Evolutionary conservation across 2,797 vertebrate species (phyloP).

Genomic region (Gila robusta): DNA sequence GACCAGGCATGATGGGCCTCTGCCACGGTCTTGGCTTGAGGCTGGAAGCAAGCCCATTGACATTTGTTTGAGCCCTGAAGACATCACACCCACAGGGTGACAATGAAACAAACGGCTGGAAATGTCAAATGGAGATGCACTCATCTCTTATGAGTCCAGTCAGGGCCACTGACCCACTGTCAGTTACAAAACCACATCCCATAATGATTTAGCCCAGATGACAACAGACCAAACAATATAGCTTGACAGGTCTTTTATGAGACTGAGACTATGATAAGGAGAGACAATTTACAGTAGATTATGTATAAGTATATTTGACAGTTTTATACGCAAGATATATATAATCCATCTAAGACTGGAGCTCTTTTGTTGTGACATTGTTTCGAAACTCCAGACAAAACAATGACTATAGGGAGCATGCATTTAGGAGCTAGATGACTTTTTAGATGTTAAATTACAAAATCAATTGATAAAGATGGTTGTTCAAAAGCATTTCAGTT

Average conservation of each 20-base stretch:
- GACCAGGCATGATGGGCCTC: conserved; percentile 5
- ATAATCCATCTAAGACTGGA: neutral
- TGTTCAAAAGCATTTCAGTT: neutral
- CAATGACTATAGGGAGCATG: neutral
- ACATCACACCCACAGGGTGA: conserved; percentile 49
- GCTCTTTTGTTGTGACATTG: neutral
- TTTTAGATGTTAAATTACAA: neutral
- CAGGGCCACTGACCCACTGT: conserved; percentile 3
- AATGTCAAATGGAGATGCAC: conserved; percentile 56
- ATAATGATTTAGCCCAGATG: conserved; percentile 33
- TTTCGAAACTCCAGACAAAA: neutral
- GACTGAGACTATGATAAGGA: neutral
- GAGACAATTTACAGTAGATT: neutral
- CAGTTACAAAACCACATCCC: conserved; percentile 22
- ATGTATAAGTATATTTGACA: conserved; percentile 5
- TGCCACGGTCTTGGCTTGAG: conserved; percentile 27
- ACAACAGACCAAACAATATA: neutral
- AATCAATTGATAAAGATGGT: neutral
- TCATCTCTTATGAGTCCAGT: conserved; percentile 16
- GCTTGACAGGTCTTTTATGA: conserved; percentile 10
- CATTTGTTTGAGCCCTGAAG: conserved; percentile 52
- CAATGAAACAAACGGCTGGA: conserved; percentile 53
- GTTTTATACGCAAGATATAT: neutral
- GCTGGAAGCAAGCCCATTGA: conserved; percentile 46
- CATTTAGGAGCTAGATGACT: neutral